Evolutionary conservation across 1,140 invertebrate species (phyloP), one percentile per base, ranked within the genome.

Genomic region (Bombus pascuorum): DNA sequence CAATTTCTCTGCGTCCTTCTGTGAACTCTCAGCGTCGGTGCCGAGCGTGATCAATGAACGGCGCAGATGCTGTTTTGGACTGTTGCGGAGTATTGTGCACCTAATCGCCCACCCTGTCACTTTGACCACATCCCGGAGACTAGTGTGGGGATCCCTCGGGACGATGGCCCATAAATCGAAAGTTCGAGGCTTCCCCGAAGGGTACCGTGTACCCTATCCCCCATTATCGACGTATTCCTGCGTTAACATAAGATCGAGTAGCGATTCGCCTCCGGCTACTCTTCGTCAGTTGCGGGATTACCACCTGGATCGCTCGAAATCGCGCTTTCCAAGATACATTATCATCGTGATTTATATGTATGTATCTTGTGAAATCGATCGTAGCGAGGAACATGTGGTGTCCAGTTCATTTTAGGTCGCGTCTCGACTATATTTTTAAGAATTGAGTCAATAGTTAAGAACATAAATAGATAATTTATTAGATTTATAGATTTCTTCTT

Each of bases 61-160:
- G 89, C 93, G 93, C 93, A 94, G 94, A 94, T 94, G 94, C 90
- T 92, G 90, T 91, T 93, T 92, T 87, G 89, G 90, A 93, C 79
- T 88, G 89, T 91, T 91, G 88, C 89, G 77, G 92, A 93, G 93
- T 94, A 94, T 94, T 93, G 93, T 92, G 91, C 92, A 93, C 91
- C 92, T 94, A 94, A 94, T 94, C 93, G 92, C 89, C 93, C 92
- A 92, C 91, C 93, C 93, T 94, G 94, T 94, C 94, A 94, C 92
- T 94, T 90, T 94, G 93, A 94, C 94, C 93, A 90, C 93, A 94
- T 89, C 87, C 81, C 65, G 59, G 78, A 81, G 90, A 90, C 86
- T 83, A 90, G 79, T 47, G 34, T 42, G 68, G 39, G 80, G 39
- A 92, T 93, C 91, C 91, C 92, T 86, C 86, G 90, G 91, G 94